Evolutionary conservation across 2,113 vertebrate species (phyloP).

Genomic region (Leucopternis melanops): DNA sequence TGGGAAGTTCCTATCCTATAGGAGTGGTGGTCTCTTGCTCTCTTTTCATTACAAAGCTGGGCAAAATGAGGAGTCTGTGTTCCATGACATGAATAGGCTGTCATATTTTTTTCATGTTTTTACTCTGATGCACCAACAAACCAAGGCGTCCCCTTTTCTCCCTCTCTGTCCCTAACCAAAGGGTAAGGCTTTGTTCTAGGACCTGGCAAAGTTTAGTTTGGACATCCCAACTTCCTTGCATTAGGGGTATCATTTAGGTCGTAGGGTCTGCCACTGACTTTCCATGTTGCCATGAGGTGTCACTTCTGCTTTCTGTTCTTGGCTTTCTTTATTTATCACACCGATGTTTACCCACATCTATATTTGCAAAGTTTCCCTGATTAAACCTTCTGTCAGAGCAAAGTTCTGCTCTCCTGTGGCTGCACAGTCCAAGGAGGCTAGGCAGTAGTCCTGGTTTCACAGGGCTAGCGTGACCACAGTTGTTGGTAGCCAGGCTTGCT

Average conservation of each 20-base stretch:
- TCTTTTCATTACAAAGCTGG: neutral
- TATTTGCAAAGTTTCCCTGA: neutral
- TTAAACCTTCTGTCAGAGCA: neutral
- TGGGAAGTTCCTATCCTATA: neutral
- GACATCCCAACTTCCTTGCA: neutral
- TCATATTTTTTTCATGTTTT: neutral
- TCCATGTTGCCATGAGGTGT: neutral
- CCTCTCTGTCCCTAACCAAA: neutral
- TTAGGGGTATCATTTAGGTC: neutral
- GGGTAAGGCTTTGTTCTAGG: neutral
- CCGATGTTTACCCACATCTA: neutral
- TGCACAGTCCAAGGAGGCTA: neutral
- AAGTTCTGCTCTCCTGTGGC: neutral
- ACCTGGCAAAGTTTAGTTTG: neutral
- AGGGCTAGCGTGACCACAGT: neutral
- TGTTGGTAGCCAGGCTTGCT: neutral
- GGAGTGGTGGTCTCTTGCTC: neutral
- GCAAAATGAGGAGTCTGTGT: neutral
- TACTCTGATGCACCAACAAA: neutral
- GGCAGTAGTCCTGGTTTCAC: neutral
- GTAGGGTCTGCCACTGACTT: neutral
- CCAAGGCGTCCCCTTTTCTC: neutral
- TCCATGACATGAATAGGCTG: neutral
- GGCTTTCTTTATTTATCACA: neutral
- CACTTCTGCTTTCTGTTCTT: neutral